A percentile compares a stretch with the other conserved stretches of the same genome.
Evolutionary conservation across 1,140 invertebrate genomes (phyloP).

Genomic region (Scaptomyza hsui): DNA sequence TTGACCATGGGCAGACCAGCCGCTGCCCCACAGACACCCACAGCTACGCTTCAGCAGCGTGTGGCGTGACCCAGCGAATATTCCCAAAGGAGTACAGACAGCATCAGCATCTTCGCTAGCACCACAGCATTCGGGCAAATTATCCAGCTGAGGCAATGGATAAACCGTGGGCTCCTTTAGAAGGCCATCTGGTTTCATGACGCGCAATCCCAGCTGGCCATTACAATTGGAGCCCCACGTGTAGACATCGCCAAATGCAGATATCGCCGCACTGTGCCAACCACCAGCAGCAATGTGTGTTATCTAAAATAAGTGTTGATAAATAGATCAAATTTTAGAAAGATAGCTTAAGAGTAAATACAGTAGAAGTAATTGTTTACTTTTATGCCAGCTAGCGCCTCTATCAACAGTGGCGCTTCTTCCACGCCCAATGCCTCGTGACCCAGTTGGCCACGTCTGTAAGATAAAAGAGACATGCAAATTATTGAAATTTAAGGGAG

Average conservation of each 20-base stretch:
- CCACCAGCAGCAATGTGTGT: constrained; percentile 90
- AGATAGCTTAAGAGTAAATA: not conserved
- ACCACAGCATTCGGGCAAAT: constrained; percentile 70
- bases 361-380: constrained; percentile 60
- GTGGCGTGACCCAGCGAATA: constrained; percentile 88
- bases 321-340: no score
- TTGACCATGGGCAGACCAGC: constrained; percentile 91
- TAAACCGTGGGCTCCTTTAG: constrained; percentile 74
- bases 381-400: constrained; percentile 90
- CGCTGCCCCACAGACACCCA: constrained; percentile 88
- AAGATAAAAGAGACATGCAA: constrained; percentile 17
- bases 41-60: constrained; percentile 87
- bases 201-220: constrained; percentile 91
- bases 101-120: not conserved
- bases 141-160: constrained; percentile 68
- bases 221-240: constrained; percentile 96
- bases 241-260: constrained; percentile 91
- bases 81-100: constrained; percentile 85
- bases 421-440: constrained; percentile 88
- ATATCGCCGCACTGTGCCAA: constrained; percentile 93
- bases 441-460: constrained; percentile 93
- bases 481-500: not conserved
- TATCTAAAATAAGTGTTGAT: constrained; percentile 77
- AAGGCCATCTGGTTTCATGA: constrained; percentile 61
- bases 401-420: constrained; percentile 87